Base-by-base conservation (phyloP, 23 tunicate species). In the Styela clava region DNA sequence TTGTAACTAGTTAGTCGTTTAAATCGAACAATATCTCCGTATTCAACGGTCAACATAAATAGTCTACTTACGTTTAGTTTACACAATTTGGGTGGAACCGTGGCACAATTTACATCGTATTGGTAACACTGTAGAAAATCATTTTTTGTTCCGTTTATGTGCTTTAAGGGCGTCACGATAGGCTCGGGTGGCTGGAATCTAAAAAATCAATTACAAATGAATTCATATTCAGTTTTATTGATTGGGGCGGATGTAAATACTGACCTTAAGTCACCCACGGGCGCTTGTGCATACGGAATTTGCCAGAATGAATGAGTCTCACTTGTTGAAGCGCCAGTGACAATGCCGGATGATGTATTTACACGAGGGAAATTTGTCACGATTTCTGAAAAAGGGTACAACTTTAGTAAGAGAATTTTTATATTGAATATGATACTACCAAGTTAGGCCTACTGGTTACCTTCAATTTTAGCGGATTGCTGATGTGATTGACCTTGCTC, bases 281-380 rank as follows among this genome's bases (percentile, higher is more conserved):
- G 78, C 1, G 78, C 52, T 12, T 34, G 24, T 33, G 78, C 78
- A 33, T 73, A 73, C 36, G 78, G 78, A 16, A 73, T 73, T 24
- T 33, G 25, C 24, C 36, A 73, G 78, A 73, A 73, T 23, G 52
- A 51, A 24, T 73, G 36, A 12, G 9, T 52, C 16, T 73, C 78
- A 51, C 24, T 24, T 33, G 44, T 34, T 31, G 24, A 34, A 25
- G 52, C 52, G 32, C 78, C 78, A 33, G 52, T 44, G 12, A 44
- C 56, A 12, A 7, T 44, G 12, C 56, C 56, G 7, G 56, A 44
- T 12, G 56, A 5, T 44, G 56, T 44, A 44, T 44, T 44, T 44
- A 44, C 56, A 5, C 56, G 7, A 5, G 56, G 56, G 56, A 44
- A 44, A 44, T 44, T 12, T 12, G 56, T 44, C 7, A 44, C 56